Percentiles rank a stretch among this genome's conserved stretches.
phyloP scores from a whole-genome alignment of 2,797 vertebrate species.

The Ctenosaura bakeri region DNA sequence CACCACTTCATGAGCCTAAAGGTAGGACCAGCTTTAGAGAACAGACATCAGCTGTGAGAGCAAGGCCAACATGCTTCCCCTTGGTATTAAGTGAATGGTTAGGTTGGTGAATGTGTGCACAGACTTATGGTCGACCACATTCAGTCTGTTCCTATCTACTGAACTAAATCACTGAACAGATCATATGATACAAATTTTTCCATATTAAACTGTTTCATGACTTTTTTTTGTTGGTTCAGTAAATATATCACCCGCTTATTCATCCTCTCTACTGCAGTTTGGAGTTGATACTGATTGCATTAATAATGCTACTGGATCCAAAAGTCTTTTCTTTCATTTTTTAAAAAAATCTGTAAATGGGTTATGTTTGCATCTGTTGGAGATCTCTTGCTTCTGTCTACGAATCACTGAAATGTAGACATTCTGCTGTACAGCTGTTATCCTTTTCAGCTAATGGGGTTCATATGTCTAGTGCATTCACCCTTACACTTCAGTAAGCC shows the following conservation, averaged over 20 bases:
- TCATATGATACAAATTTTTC: background rate
- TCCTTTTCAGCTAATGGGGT: background rate
- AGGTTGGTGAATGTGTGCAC: background rate
- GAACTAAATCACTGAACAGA: background rate
- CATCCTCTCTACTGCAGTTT: background rate
- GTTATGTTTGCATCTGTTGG: conserved; percentile 24
- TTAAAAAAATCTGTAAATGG: background rate
- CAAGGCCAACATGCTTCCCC: background rate
- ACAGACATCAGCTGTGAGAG: background rate
- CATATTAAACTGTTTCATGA: conserved; percentile 3
- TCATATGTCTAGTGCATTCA: conserved; percentile 9
- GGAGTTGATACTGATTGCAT: background rate
- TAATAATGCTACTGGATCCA: conserved; percentile 4
- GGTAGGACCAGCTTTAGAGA: too few relatives aligned
- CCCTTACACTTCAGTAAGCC: background rate
- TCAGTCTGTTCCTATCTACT: background rate
- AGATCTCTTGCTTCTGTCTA: conserved; percentile 42
- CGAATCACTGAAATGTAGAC: background rate
- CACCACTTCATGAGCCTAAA: too few relatives aligned
- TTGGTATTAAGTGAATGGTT: background rate
- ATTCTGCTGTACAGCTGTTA: background rate
- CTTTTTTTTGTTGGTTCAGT: background rate
- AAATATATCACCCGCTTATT: background rate
- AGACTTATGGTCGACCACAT: background rate
- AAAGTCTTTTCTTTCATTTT: background rate